Evolutionary conservation across 2,888 invertebrate species (phyloP), one percentile per base, ranked within the genome.

Genomic region (Lysandra bellargus): DNA sequence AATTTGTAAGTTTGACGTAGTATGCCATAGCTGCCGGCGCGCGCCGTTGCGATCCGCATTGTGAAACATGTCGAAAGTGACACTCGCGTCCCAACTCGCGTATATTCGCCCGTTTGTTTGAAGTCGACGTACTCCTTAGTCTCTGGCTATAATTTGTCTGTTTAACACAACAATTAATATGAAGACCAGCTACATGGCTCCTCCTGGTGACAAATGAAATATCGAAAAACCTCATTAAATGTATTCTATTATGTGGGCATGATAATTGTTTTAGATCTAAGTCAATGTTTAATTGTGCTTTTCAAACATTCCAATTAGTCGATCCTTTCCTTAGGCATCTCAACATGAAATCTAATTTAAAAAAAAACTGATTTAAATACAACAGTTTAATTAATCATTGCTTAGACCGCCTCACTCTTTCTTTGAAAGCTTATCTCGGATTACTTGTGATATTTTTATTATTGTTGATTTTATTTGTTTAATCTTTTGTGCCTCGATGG

Each of bases 271-370:
- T 76, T 76, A 76, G 76, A 57, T 49, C 6, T 76, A 53, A 76
- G 53, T 76, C 30, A 57, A 76, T 76, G 76, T 76, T 76, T 76
- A 44, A 74, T 74, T 74, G 44, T 74, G 44, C 14, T 57, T 30
- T 17, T 53, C 57, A 57, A 17, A 57, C 30, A 76, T 76, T 76
- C 76, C 76, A 76, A 57, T 76, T 76, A 76, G 17, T 17, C 37
- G 76, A 76, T 76, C 76, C 76, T 76, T 76, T 76, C 76, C 76
- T 76, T 76, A 76, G 76, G n/a, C 33, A 12, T 61, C 61, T 61
- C 2, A 61, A 7, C 4, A 61, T 57, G 17, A 57, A 57, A 57
- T 17, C 57, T 57, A 4, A 17, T 57, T 40, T 17, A 53, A 53
- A 60, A 61, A 60, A 61, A 57, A 57, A 17, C 57, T 61, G 61